Evolutionary conservation across 1,140 invertebrate genomes (phyloP).

Genomic region (Teleogryllus occipitalis): DNA sequence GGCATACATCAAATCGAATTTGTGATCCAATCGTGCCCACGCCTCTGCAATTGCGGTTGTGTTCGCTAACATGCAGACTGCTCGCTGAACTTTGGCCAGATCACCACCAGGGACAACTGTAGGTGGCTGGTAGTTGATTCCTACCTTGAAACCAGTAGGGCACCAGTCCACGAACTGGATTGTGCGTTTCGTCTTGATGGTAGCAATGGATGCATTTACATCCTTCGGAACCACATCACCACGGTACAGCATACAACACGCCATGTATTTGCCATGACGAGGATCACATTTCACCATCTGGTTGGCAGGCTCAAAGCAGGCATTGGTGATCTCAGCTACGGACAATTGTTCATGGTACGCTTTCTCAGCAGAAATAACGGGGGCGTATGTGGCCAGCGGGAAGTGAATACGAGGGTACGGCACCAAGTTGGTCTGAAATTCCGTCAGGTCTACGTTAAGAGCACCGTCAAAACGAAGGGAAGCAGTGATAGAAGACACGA

Average conservation of each 20-base stretch:
- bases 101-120: slow-evolving; percentile 66
- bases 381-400: slow-evolving; percentile 60
- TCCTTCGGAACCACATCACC: slow-evolving; percentile 66
- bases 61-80: slow-evolving; percentile 70
- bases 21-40: slow-evolving; percentile 62
- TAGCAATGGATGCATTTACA: slow-evolving; percentile 73
- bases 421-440: slow-evolving; percentile 84
- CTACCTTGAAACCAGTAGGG: slow-evolving; percentile 75
- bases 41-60: slow-evolving; percentile 74
- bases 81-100: slow-evolving; percentile 73
- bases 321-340: slow-evolving; percentile 80
- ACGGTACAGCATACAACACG: slow-evolving; percentile 69
- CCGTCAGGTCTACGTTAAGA: slow-evolving; percentile 79
- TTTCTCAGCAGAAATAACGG: slow-evolving; percentile 66
- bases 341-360: slow-evolving; percentile 74
- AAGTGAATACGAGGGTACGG: slow-evolving; percentile 77
- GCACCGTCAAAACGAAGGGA: slow-evolving; percentile 69
- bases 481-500: slow-evolving; percentile 79
- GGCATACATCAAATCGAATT: slow-evolving; percentile 55
- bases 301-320: slow-evolving; percentile 80
- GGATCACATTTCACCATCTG: slow-evolving; percentile 91
- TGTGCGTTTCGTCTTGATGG: slow-evolving; percentile 77
- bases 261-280: slow-evolving; percentile 84
- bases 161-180: slow-evolving; percentile 89
- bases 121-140: slow-evolving; percentile 72